Evolutionary conservation across 2,888 invertebrate species (phyloP).

Genomic region (Cheilosia variabilis): DNA sequence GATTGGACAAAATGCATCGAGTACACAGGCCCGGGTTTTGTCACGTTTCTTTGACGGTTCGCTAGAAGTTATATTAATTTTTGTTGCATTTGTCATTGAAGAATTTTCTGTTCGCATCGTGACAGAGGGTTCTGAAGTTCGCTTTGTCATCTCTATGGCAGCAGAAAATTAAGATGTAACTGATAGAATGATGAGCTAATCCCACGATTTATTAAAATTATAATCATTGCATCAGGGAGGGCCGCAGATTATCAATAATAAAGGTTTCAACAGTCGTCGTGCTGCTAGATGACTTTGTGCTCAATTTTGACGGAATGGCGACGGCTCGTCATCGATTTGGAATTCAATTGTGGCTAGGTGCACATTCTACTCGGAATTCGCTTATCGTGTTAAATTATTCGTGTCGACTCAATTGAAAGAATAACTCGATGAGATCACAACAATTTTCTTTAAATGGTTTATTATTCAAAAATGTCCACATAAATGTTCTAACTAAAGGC

Average conservation of each 20-base stretch:
- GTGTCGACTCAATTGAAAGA: slow-evolving; percentile 11
- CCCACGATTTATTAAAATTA: slow-evolving; percentile 66
- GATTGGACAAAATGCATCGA: slow-evolving; percentile 17
- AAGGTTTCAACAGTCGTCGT: slow-evolving; percentile 36
- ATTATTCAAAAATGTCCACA: no score
- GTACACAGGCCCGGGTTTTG: background rate
- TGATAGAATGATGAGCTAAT: slow-evolving; percentile 65
- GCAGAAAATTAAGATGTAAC: slow-evolving; percentile 62
- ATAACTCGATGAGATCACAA: background rate
- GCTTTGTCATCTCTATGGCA: slow-evolving; percentile 46
- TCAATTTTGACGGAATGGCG: slow-evolving; percentile 41
- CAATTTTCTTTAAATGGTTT: background rate
- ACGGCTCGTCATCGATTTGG: slow-evolving; percentile 16
- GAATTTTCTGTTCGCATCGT: slow-evolving; percentile 48
- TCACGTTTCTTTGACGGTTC: slow-evolving; percentile 32
- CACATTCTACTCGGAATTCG: background rate
- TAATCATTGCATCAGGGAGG: slow-evolving; percentile 38
- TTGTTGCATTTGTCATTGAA: slow-evolving; percentile 3
- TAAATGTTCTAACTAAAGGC: no score
- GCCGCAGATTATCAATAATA: slow-evolving; percentile 8
- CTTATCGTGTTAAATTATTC: background rate
- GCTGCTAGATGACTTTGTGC: slow-evolving; percentile 42
- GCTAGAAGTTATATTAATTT: slow-evolving; percentile 37
- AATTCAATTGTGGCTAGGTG: slow-evolving; percentile 4
- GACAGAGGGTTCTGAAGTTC: slow-evolving; percentile 43